phyloP scores from a whole-genome alignment of 2,888 invertebrate genomes.

The Tachina fera region DNA sequence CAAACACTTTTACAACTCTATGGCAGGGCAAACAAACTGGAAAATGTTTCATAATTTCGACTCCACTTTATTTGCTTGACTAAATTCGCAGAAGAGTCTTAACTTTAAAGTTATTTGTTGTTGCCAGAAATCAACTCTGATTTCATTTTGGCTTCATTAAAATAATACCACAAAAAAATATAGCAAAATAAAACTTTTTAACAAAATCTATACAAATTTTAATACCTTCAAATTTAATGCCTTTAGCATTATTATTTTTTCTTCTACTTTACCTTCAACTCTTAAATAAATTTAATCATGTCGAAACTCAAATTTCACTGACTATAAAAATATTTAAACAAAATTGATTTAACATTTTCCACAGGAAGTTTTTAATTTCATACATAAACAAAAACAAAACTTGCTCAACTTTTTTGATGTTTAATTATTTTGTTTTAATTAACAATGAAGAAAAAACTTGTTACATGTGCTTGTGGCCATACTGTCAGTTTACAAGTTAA shows the following conservation, averaged over 20 bases:
- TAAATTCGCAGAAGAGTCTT: not conserved
- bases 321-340: conserved; percentile 21
- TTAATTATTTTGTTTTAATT: conserved; percentile 45
- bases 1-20: conserved; percentile 28
- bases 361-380: conserved; percentile 56
- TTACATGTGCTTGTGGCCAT: conserved; percentile 22
- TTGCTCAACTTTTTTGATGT: not conserved
- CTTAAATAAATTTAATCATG: conserved; percentile 11
- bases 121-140: not conserved
- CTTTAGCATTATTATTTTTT: not conserved
- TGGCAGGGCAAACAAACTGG: conserved; percentile 1
- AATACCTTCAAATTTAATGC: not conserved
- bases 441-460: conserved; percentile 35
- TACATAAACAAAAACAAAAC: not conserved
- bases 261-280: not conserved
- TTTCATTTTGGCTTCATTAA: no score
- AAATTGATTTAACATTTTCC: conserved; percentile 33
- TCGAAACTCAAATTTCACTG: conserved; percentile 39
- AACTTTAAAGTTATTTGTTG: no score
- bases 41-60: not conserved
- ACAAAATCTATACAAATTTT: not conserved
- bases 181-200: not conserved
- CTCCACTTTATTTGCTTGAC: not conserved
- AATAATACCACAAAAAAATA: no score
- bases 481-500: conserved; percentile 5